Conservation (phyloP, 2,113 vertebrate genomes). For the Nannospalax galili region DNA sequence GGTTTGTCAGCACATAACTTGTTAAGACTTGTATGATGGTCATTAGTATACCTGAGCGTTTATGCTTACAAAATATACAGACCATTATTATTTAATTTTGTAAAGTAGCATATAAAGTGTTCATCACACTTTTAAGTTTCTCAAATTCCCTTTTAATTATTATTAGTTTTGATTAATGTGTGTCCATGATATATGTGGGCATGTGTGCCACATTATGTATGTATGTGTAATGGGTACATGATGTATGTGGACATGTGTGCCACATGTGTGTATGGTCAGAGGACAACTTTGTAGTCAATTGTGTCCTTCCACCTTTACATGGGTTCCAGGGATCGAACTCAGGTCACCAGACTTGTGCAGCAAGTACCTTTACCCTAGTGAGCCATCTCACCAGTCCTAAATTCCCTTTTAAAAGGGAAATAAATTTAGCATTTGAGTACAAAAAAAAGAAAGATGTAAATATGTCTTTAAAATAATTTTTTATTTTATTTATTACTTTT, state of each 20-base stretch:
- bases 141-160: background rate
- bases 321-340: background rate
- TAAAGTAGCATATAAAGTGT: background rate
- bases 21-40: background rate
- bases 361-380: background rate
- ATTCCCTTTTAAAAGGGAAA: background rate
- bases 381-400: background rate
- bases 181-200: too few relatives aligned
- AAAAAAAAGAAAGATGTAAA: too few relatives aligned
- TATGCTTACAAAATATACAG: background rate
- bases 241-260: too few relatives aligned
- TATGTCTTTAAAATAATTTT: too few relatives aligned
- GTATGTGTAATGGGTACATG: background rate
- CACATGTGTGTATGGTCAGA: background rate
- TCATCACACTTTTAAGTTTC: background rate
- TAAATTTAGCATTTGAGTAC: background rate
- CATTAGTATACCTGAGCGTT: background rate
- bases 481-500: too few relatives aligned
- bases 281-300: background rate
- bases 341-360: background rate
- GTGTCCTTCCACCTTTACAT: background rate
- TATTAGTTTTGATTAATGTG: background rate
- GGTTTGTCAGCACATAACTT: background rate
- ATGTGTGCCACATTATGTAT: too few relatives aligned
- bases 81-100: background rate